Base-by-base conservation (phyloP, 1,140 invertebrate species). In the Trachymyrmex cornetzi region DNA sequence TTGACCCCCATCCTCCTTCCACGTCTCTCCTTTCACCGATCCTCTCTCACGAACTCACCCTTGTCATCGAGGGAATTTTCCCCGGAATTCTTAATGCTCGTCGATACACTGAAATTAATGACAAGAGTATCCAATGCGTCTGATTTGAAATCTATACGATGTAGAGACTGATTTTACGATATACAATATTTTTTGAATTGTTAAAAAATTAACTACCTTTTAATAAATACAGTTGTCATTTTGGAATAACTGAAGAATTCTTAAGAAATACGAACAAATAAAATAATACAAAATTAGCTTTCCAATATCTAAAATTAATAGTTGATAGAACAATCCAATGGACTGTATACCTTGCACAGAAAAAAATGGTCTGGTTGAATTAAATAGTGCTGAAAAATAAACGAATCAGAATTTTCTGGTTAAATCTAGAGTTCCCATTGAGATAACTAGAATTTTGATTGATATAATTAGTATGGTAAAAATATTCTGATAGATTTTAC, bases 21-120 rank as follows among this genome's bases (percentile, higher is more conserved):
- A 24, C 69, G 30, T 50, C 61, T 53, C 44, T 24, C 27, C 59
- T 77, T 87, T 72, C 84, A 64, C 66, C 67, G 63, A 30, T 53
- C 59, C 19, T 50, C 55, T 77, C 88, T 80, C 85, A 77, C 85
- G 57, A 63, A 75, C 69, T 88, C 85, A 87, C 81, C 79, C 90
- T 69, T 89, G 85, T 89, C 88, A 85, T 85, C 88, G 87, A 57
- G 72, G 66, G 67, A 89, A 84, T 89, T 89, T 87, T 74, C 75
- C 61, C 80, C 64, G 57, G 87, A 85, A 91, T 89, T 90, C 87
- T 86, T 81, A 71, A 80, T 55, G 64, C 59, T 63, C 38, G 57
- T 61, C 55, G 57, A 48, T 57, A 59, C 24, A 24, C 7, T 63
- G 44, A 38, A 81, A 81, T 81, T 69, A 81, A 69, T 53, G 77